Evolutionary conservation across 2,113 vertebrate genomes (phyloP).

Genomic region (Marcusenius ussheri): DNA sequence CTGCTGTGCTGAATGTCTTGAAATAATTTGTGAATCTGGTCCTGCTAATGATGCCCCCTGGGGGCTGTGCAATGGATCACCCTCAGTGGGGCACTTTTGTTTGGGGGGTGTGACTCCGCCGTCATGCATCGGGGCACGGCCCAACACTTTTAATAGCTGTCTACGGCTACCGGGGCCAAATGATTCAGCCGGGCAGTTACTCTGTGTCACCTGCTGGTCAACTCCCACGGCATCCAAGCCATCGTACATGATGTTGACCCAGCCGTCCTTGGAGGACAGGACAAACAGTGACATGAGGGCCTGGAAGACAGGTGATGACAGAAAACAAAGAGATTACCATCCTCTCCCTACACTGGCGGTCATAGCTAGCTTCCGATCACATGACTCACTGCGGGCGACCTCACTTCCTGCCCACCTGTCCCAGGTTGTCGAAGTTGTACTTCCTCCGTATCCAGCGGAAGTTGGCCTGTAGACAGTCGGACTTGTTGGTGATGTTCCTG

Average conservation of each 20-base stretch:
- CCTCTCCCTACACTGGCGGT: constrained; percentile 18
- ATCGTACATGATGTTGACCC: constrained; percentile 80
- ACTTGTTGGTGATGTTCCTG: constrained; percentile 81
- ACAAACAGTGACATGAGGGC: constrained; percentile 79
- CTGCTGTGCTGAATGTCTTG: not conserved
- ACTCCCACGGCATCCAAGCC: constrained; percentile 72
- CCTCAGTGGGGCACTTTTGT: not conserved
- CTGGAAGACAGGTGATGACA: constrained; percentile 41
- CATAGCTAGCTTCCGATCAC: not conserved
- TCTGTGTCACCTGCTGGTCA: constrained; percentile 65
- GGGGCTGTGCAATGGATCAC: constrained; percentile 11
- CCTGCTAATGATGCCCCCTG: constrained; percentile 20
- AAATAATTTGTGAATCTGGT: constrained; percentile 11
- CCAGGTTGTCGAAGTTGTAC: constrained; percentile 96
- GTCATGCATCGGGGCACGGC: not conserved
- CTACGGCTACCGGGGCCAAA: not conserved
- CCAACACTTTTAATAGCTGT: not conserved
- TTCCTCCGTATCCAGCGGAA: constrained; percentile 84
- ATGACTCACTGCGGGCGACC: not conserved
- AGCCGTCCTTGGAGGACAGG: constrained; percentile 76
- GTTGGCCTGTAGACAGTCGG: constrained; percentile 68
- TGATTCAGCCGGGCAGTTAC: not conserved
- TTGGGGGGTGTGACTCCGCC: not conserved
- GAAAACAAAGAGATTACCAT: constrained; percentile 33
- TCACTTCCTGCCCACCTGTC: constrained; percentile 70